Evolutionary conservation across 1,140 invertebrate genomes (phyloP), one percentile per base, ranked within the genome.

Genomic region (Lamellibrachia luymesi): DNA sequence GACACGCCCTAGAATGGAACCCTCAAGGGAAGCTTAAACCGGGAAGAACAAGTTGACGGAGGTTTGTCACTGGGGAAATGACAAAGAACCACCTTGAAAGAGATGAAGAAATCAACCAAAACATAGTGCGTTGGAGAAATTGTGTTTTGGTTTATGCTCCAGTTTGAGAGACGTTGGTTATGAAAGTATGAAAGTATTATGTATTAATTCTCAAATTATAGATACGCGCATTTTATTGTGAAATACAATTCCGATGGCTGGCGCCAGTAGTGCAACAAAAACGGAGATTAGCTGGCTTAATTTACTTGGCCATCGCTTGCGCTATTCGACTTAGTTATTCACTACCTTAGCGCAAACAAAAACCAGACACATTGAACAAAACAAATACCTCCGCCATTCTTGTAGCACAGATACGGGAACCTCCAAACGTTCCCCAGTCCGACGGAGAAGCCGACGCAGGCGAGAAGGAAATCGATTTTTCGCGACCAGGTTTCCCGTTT

Each of bases 401-500:
- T 91, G 92, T 93, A 94, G 52, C 94, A 95, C 50, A 95, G 94
- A 92, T 95, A 95, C 2, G 95, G 95, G 94, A 95, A 95, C 91
- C 95, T 93, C 95, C 95, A 96, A 80, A 96, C 93, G 92, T 96
- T 96, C 27, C 96, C 96, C n/a, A 96, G 92, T 51, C 95, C 95
- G 92, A 96, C 95, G 17, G 95, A 95, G 92, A 96, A 96, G 13
- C 95, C 95, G 89, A 96, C 94, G 38, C 94, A 94, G 10, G 95
- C 93, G n/a, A 96, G 91, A 90, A 95, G 89, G 93, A 94, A 95
- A 93, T 96, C 95, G 49, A 94, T 93, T 92, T 94, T 94, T 27
- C 94, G 94, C n/a, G 95, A 94, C 95, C 95, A 96, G 93, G 95
- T 96, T 56, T 95, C 95, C 90, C 94, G 49, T 38, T 91, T 49